Evolutionary conservation across 2,797 vertebrate species (phyloP).

Genomic region (Poeciliopsis infans): DNA sequence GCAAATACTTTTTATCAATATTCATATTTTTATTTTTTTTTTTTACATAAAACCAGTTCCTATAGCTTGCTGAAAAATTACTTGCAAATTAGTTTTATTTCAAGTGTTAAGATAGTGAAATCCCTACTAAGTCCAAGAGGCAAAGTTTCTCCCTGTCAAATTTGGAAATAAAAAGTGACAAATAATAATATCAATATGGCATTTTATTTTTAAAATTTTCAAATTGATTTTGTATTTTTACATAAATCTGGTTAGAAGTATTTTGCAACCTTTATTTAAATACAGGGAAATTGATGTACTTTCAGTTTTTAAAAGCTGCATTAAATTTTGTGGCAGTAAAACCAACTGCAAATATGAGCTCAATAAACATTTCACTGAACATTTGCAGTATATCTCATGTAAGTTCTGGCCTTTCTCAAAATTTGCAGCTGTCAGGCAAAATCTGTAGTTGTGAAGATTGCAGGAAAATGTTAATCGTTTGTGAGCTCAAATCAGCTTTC

Average conservation of each 20-base stretch:
- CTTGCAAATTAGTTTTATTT: too few species aligned
- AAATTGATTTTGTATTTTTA: background rate
- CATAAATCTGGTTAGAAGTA: background rate
- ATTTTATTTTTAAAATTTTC: background rate
- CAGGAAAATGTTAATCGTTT: background rate
- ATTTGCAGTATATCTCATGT: background rate
- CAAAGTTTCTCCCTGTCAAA: background rate
- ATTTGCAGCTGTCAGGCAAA: background rate
- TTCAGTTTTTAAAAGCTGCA: background rate
- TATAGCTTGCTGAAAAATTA: too few species aligned
- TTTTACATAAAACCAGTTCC: too few species aligned
- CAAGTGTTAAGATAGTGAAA: background rate
- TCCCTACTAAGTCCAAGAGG: background rate
- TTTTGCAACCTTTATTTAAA: background rate
- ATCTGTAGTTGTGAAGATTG: background rate
- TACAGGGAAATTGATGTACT: background rate
- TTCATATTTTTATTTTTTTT: fast-evolving
- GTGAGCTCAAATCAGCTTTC: background rate
- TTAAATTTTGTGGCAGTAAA: background rate
- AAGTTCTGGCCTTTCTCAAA: background rate
- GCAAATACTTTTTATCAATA: too few species aligned
- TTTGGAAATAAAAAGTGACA: too few species aligned
- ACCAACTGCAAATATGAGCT: background rate
- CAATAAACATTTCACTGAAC: background rate
- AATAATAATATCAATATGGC: background rate